Evolutionary conservation across 2,797 vertebrate species (phyloP), one percentile per base, ranked within the genome.

Genomic region (Pterois miles): DNA sequence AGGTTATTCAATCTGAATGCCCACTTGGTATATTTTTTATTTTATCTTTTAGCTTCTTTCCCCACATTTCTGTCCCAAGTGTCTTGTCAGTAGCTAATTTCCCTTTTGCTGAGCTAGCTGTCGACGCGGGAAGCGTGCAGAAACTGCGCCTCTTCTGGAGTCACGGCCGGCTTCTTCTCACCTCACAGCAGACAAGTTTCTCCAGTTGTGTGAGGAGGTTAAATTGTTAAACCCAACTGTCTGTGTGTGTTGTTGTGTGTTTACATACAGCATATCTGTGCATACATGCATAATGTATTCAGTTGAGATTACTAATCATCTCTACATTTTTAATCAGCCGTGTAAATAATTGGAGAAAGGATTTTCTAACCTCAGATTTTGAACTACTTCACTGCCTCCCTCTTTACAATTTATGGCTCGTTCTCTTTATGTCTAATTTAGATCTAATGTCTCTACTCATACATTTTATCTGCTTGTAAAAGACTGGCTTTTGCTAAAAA

Each of bases 401-500:
- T 38, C 60, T 58, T 27, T 33, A 54, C 27, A 66, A 48, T 71
- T 62, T 40, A 69, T 54, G 22, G 69, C 58, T 38, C 1, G 57
- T 34, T 72, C 63, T 82, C 59, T 63, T 31, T 63, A 6, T 48
- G 22, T 80, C 52, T 56, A 63, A 76, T 84, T 81, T 46, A 85
- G 43, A 38, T 63, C 33, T 74, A 66, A 4, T 36, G 11, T 69
- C 65, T 76, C 54, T 33, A 12, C 68, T 78, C 43, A 53, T 20
- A 60, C 31, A 50, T 66, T 73, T 76, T 22, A 62, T 77, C 74
- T 63, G 50, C 66, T 70, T 59, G 22, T 34, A 71, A 73, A 85
- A 65, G 70, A 72, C 63, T 58, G 43, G 20, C 50, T 83, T 53
- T 46, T 20, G 43, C 43, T 46, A 72, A 69, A 74, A 60, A 58